A percentile compares a stretch with the other conserved stretches of the same genome.
phyloP scores from a whole-genome alignment of 2,113 vertebrate genomes.

The Mesembrinibis cayennensis region DNA sequence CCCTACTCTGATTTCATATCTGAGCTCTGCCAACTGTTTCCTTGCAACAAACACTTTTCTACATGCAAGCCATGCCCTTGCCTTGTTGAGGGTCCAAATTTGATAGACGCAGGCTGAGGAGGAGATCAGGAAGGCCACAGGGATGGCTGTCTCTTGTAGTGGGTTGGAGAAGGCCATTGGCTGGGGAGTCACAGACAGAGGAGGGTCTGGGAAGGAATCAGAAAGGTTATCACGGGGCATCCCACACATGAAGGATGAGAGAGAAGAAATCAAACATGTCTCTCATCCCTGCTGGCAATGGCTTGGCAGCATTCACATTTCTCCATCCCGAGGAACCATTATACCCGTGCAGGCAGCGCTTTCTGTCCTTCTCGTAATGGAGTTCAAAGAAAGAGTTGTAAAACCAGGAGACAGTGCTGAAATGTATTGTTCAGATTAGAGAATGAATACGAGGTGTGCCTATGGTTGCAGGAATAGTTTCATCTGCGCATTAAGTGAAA shows the following conservation, averaged over 20 bases:
- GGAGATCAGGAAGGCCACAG: fast-evolving
- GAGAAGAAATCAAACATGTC: not conserved
- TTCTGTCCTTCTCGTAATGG: not conserved
- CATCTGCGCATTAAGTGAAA: not conserved
- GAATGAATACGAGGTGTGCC: not conserved
- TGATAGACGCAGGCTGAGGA: fast-evolving
- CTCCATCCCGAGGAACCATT: not conserved
- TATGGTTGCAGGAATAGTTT: not conserved
- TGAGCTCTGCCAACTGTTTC: not conserved
- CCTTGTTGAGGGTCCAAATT: fast-evolving
- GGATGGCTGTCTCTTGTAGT: fast-evolving
- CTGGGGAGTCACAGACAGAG: not conserved
- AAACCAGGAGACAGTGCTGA: not conserved
- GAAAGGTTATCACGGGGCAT: not conserved
- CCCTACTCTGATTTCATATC: not conserved
- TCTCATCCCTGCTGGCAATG: not conserved
- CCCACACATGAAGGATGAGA: not conserved
- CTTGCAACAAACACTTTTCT: not conserved
- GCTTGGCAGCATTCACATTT: fast-evolving
- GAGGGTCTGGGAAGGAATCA: not conserved
- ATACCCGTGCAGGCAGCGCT: fast-evolving
- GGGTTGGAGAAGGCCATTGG: not conserved
- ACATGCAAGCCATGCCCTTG: fast-evolving
- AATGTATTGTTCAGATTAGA: not conserved
- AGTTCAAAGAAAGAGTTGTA: not conserved